Percentiles rank a stretch among this genome's conserved stretches.
phyloP scores from a whole-genome alignment of 2,888 invertebrate species.

The Notodromas monacha region DNA sequence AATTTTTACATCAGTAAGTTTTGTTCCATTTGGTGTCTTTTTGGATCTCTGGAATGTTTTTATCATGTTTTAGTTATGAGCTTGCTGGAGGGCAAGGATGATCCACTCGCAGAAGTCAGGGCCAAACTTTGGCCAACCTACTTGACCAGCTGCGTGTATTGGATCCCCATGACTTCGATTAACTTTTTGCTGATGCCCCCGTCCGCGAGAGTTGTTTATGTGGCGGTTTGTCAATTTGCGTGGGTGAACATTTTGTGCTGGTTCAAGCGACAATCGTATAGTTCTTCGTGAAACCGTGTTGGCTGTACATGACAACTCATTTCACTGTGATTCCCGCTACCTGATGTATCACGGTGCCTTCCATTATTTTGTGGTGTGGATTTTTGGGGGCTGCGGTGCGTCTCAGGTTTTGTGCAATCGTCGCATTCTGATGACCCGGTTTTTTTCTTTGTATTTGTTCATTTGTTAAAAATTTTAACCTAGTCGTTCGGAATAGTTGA shows the following conservation, averaged over 20 bases:
- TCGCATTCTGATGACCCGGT: too few species aligned
- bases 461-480: too few species aligned
- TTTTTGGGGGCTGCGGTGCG: too few species aligned
- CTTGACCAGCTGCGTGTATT: constrained; percentile 37
- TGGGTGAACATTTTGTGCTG: constrained; percentile 60
- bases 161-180: constrained; percentile 43
- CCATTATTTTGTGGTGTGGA: too few species aligned
- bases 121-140: constrained; percentile 34
- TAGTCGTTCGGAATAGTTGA: too few species aligned
- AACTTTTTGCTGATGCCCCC: constrained; percentile 42
- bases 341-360: too few species aligned
- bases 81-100: constrained; percentile 31
- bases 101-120: constrained; percentile 32
- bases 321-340: too few species aligned
- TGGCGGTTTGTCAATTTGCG: constrained; percentile 37
- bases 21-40: constrained; percentile 7
- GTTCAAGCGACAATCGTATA: constrained; percentile 31
- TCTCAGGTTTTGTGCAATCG: too few species aligned
- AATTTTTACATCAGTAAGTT: constrained; percentile 35
- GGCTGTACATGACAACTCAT: too few species aligned
- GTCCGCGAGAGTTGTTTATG: constrained; percentile 36
- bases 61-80: constrained; percentile 32
- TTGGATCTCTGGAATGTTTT: neutral
- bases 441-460: too few species aligned
- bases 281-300: too few species aligned